Percentiles rank a stretch among this genome's conserved stretches.
Evolutionary conservation across 2,797 vertebrate genomes (phyloP).

Genomic region (Buceros bicornis): DNA sequence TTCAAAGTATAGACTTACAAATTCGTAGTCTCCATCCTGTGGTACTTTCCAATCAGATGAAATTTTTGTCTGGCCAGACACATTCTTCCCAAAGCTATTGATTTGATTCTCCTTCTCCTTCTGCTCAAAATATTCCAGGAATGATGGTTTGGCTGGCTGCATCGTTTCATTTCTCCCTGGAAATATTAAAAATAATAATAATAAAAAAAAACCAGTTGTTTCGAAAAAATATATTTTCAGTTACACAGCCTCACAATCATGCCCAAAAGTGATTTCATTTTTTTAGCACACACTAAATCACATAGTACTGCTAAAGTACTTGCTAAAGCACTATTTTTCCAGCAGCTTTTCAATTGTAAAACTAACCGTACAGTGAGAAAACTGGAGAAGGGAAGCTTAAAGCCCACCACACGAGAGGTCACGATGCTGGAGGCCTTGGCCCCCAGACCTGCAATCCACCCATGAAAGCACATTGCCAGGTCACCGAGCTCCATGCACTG

Average conservation of each 20-base stretch:
- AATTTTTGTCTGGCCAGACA: slow-evolving; percentile 78
- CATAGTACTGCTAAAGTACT: background rate
- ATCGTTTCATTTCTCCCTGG: slow-evolving; percentile 90
- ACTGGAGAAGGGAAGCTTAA: background rate
- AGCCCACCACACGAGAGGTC: background rate
- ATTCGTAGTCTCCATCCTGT: slow-evolving; percentile 89
- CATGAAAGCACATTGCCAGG: background rate
- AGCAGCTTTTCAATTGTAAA: background rate
- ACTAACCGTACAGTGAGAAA: background rate
- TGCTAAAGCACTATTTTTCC: background rate
- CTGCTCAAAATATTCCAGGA: slow-evolving; percentile 97
- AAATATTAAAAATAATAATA: slow-evolving; percentile 21
- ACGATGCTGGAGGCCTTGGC: background rate
- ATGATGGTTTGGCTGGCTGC: slow-evolving; percentile 91
- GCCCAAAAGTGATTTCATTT: slow-evolving; percentile 14
- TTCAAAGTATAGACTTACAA: slow-evolving; percentile 86
- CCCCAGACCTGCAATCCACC: background rate
- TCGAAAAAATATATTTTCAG: background rate
- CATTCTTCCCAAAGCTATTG: slow-evolving; percentile 84
- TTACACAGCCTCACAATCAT: background rate
- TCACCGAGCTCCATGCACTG: background rate
- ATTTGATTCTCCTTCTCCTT: slow-evolving; percentile 91
- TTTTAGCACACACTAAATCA: slow-evolving; percentile 31
- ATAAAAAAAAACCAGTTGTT: background rate
- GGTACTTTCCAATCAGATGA: slow-evolving; percentile 89